Conservation (phyloP, 2,888 invertebrate species). For the Torymus tubicola region DNA sequence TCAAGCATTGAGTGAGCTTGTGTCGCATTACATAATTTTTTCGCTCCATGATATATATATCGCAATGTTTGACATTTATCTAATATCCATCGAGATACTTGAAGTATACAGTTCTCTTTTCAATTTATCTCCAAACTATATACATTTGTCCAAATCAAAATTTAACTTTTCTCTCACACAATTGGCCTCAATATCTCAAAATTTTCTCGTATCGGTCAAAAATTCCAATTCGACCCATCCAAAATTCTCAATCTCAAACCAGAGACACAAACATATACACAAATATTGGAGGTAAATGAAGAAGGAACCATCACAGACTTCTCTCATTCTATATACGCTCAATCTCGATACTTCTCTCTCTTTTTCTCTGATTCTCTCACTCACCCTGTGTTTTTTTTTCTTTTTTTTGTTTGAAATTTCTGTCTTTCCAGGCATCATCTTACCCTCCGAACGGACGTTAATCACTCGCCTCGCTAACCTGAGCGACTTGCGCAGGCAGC, state of each 20-base stretch:
- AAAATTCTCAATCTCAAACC: too few species aligned
- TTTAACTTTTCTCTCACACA: too few species aligned
- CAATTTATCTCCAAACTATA: not conserved
- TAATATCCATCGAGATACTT: not conserved
- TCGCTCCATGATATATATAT: not conserved
- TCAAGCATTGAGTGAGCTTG: conserved; percentile 17
- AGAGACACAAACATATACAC: too few species aligned
- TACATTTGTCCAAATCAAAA: too few species aligned
- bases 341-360: too few species aligned
- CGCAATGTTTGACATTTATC: not conserved
- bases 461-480: conserved; percentile 71
- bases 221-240: too few species aligned
- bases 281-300: too few species aligned
- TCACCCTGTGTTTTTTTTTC: conserved; percentile 35
- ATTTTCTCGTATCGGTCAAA: too few species aligned
- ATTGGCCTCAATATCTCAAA: too few species aligned
- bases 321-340: too few species aligned
- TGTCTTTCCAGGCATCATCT: conserved; percentile 70
- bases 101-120: not conserved
- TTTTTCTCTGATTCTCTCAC: not conserved
- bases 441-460: conserved; percentile 70
- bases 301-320: too few species aligned
- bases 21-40: conserved; percentile 4
- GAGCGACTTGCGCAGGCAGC: conserved; percentile 73
- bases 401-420: conserved; percentile 39